Evolutionary conservation across 2,797 vertebrate species (phyloP).

Genomic region (Pitangus sulphuratus): DNA sequence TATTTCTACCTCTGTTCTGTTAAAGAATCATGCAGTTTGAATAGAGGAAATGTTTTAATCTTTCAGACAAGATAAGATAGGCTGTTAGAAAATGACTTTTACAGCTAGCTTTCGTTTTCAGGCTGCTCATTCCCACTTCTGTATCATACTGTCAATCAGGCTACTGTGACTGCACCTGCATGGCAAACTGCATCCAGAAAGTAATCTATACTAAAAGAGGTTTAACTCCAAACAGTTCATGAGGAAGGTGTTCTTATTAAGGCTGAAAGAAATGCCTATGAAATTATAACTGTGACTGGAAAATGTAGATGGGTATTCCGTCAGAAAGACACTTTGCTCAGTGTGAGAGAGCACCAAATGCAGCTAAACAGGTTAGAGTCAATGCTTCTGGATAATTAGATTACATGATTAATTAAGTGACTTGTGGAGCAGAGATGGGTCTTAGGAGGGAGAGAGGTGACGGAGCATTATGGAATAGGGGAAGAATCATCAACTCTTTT

Average conservation of each 20-base stretch:
- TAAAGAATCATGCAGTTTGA: neutral
- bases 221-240: neutral
- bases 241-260: neutral
- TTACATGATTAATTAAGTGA: slow-evolving; percentile 11
- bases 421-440: neutral
- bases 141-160: neutral
- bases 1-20: neutral
- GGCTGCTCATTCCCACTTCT: neutral
- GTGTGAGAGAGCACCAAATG: neutral
- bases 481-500: neutral
- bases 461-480: neutral
- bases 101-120: neutral
- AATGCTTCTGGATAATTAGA: neutral
- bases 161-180: neutral
- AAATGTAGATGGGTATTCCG: neutral
- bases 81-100: neutral
- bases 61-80: neutral
- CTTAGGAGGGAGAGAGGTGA: neutral
- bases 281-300: neutral
- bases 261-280: neutral
- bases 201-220: neutral
- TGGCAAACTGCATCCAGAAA: neutral
- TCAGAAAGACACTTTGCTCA: neutral
- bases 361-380: neutral
- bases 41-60: neutral